Conservation (phyloP, 2,888 invertebrate species). For the Drosophila buzzatii region DNA sequence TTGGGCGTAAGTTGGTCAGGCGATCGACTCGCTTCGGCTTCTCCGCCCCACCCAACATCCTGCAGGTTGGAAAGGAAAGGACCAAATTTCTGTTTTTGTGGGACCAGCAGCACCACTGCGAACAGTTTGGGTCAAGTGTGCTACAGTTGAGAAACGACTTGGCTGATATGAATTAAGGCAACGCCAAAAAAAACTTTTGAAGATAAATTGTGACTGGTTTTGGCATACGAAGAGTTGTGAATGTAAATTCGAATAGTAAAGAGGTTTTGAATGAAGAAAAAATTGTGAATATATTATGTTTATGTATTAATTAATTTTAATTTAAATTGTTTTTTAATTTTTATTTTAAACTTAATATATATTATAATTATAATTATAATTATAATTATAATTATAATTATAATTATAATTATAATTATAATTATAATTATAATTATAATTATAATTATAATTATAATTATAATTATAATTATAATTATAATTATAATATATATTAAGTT, state of each 20-base stretch:
- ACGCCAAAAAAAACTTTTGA: constrained; percentile 1
- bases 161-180: constrained; percentile 44
- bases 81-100: constrained; percentile 10
- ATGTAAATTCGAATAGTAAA: background rate
- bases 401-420: no score
- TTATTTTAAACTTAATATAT: no score
- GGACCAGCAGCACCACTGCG: background rate
- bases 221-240: background rate
- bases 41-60: background rate
- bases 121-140: constrained; percentile 20
- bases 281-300: background rate
- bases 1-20: constrained; percentile 22
- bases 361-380: no score
- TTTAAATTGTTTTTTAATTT: no score
- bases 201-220: background rate
- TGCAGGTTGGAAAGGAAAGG: constrained; percentile 22
- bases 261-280: background rate
- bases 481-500: no score
- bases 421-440: no score
- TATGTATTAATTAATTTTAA: background rate
- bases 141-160: constrained; percentile 14
- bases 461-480: no score
- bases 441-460: no score
- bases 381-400: no score
- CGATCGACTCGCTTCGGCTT: constrained; percentile 4